Evolutionary conservation across 2,888 invertebrate species (phyloP), one percentile per base, ranked within the genome.

Genomic region (Synergus laeviventris): DNA sequence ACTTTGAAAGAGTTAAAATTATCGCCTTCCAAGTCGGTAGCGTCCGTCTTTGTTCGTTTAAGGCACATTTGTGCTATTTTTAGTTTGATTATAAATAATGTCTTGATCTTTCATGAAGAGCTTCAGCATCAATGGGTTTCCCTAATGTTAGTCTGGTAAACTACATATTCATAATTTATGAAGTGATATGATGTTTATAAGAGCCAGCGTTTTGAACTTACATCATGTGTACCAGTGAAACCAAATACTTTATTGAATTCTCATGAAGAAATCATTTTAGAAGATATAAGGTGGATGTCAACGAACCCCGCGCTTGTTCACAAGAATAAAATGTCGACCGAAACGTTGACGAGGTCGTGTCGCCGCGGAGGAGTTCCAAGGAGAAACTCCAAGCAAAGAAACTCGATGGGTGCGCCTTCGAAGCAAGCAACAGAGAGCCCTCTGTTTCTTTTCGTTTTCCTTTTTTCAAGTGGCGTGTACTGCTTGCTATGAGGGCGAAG

Each of bases 301-400:
- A 80, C 76, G 81, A 81, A 81, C 81, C 76, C 78, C 61, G 56
- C 39, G 64, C 16, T 64, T 54, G 66, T 45, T 66, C 66, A 8
- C 49, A 45, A 66, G 38, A 78, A 77, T 75, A 76, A 77, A 78
- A 77, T 79, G 76, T 77, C 78, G 78, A 79, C 77, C 79, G 79
- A 79, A 79, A 80, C 75, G 78, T 81, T 81, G 81, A 78, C 80
- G 79, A 79, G 79, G 80, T 80, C 81, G 80, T 75, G 81, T 79
- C 80, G 78, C 66, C 60, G 70, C 75, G 61, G 49, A 73, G 54
- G 62, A 76, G 70, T 74, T 76, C 75, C 78, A 81, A 81, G 78
- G 79, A 79, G 79, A 81, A 80, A 78, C 79, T 81, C 62, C 31
- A 64, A 56, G 75, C 77, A 60, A 79, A 76, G 74, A 80, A 77